Evolutionary conservation across 2,797 vertebrate genomes (phyloP), one percentile per base, ranked within the genome.

Genomic region (Catharus ustulatus): DNA sequence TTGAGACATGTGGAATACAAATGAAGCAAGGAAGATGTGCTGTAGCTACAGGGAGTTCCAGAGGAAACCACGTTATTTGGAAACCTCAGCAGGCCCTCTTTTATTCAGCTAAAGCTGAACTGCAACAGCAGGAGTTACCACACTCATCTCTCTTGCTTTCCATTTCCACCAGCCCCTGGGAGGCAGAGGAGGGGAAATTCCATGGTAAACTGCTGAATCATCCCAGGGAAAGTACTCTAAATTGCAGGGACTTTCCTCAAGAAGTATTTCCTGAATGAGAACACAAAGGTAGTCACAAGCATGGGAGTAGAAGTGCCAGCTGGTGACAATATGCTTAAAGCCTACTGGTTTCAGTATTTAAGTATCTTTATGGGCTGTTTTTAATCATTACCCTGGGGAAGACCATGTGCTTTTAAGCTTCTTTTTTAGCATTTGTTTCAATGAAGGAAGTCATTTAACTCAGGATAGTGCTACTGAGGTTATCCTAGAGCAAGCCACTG

Each of bases 121-220:
- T 23, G 48, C 67, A 86, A 13, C 72, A 80, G 64, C 59, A 76
- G 79, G 67, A 79, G 34, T 85, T 86, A 81, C 84, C 32, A 23
- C 38, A 42, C 5, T 72, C 48, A 27, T 52, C 13, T 79, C 30
- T 77, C n/a, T 82, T 3, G 6, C 23, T 84, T 93, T 87, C 71
- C 26, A 52, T 91, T 95, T 88, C 29, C 34, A 66, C 59, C n/a
- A 58, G 34, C 23, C 42, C n/a, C 12, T 5, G 2, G 27, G 43
- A 63, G 84, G 58, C 19, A 93, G 54, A 77, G 52, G 24, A 84
- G 36, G 84, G 91, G 84, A 84, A 95, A 89, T 93, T 91, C 84
- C 43, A 4, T 34, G 21, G 40, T 38, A 85, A 80, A 79, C 18
- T 86, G 80, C 73, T 94, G 72, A 88, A 69, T 95, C 85, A 94